Evolutionary conservation across 1,140 invertebrate species (phyloP).

Genomic region (Drosophila varians): DNA sequence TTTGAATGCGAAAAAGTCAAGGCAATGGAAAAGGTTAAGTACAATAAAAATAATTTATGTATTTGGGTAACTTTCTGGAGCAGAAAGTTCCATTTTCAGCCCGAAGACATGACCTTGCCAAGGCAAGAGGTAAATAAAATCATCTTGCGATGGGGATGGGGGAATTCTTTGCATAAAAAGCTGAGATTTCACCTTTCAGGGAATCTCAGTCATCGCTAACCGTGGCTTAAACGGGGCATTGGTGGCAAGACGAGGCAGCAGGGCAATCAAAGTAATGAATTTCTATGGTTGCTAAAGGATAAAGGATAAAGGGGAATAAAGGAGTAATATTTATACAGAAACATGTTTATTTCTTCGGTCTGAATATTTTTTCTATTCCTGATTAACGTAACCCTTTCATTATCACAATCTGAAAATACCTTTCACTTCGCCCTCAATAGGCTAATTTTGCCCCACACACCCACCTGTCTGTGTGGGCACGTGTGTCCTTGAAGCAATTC

Average conservation of each 20-base stretch:
- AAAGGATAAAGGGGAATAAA: too few relatives aligned
- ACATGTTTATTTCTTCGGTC: background rate
- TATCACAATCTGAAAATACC: constrained; percentile 4
- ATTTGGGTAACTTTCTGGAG: constrained; percentile 34
- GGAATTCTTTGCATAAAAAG: constrained; percentile 25
- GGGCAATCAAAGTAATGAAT: constrained; percentile 16
- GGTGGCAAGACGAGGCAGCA: constrained; percentile 1
- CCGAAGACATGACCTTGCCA: constrained; percentile 12
- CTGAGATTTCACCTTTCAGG: constrained; percentile 16
- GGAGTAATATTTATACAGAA: background rate
- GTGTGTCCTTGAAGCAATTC: constrained; percentile 6
- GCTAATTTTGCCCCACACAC: constrained; percentile 1
- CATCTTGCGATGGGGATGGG: background rate
- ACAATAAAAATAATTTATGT: constrained; percentile 51
- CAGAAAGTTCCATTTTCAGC: constrained; percentile 31
- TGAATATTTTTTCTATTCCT: background rate
- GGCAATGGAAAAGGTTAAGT: constrained; percentile 46
- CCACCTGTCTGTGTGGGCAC: constrained; percentile 7
- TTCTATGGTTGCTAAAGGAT: background rate
- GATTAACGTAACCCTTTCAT: constrained; percentile 6
- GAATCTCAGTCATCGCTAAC: constrained; percentile 3
- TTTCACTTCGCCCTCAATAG: constrained; percentile 21
- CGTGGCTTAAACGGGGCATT: constrained; percentile 2
- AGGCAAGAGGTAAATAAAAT: constrained; percentile 27
- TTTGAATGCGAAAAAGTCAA: constrained; percentile 18